Evolutionary conservation across 2,113 vertebrate species (phyloP).

Genomic region (Edolisoma coerulescens): DNA sequence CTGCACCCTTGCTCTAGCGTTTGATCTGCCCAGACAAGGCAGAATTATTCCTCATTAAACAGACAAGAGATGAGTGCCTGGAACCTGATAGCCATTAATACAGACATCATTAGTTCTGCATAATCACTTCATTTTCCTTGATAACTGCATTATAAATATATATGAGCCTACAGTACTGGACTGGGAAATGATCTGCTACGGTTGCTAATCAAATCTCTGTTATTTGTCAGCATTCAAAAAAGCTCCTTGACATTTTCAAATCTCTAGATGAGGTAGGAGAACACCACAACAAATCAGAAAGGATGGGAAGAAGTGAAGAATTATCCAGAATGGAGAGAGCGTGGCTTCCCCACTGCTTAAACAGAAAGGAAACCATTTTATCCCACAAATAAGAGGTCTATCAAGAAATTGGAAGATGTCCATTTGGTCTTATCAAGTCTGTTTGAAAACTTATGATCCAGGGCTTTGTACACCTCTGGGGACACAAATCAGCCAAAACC

Average conservation of each 20-base stretch:
- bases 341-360: not conserved
- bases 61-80: not conserved
- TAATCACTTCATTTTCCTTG: conserved; percentile 29
- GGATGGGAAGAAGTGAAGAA: not conserved
- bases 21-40: not conserved
- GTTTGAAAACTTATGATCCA: not conserved
- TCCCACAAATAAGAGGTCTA: not conserved
- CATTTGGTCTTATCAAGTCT: not conserved
- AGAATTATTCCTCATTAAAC: not conserved
- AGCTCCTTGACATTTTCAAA: not conserved
- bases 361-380: not conserved
- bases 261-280: not conserved
- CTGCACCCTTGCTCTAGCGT: not conserved
- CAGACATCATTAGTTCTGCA: not conserved
- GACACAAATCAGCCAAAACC: not conserved
- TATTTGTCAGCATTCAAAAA: conserved; percentile 1
- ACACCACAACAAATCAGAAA: not conserved
- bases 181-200: not conserved
- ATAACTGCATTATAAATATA: not conserved
- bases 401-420: not conserved
- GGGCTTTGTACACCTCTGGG: not conserved
- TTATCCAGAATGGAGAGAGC: not conserved
- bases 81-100: not conserved
- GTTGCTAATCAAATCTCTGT: not conserved
- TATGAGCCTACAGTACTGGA: not conserved